phyloP scores from a whole-genome alignment of 2,797 vertebrate genomes.

The Myotis findleyi region DNA sequence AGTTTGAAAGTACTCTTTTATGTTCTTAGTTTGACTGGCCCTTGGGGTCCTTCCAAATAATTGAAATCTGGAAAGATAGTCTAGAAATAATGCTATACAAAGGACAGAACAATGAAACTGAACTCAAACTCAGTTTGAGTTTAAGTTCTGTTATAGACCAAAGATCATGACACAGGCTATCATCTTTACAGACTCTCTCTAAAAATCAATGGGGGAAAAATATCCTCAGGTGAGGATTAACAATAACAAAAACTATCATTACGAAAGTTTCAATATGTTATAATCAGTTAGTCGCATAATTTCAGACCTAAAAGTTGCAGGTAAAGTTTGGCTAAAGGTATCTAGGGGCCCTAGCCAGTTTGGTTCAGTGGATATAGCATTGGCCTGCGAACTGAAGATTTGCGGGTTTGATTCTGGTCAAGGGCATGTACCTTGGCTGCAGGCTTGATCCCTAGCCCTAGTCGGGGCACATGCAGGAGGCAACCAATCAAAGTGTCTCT shows the following conservation, averaged over 20 bases:
- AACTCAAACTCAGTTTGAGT: neutral
- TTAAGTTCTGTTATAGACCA: neutral
- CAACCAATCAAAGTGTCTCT: too few species aligned
- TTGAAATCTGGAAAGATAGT: neutral
- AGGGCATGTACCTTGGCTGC: too few species aligned
- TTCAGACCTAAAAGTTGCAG: neutral
- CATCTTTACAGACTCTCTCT: neutral
- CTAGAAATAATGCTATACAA: conserved; percentile 40
- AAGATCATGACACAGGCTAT: neutral
- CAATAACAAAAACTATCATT: neutral
- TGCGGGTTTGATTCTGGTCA: too few species aligned
- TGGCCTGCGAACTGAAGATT: too few species aligned
- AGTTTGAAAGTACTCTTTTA: neutral
- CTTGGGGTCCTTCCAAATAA: neutral
- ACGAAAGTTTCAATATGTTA: neutral
- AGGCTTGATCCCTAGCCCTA: too few species aligned
- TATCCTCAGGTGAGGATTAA: too few species aligned
- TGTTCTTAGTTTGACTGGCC: neutral
- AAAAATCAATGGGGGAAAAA: too few species aligned
- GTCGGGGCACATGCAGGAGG: too few species aligned
- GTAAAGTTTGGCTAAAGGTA: conserved; percentile 23
- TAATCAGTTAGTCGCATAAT: neutral
- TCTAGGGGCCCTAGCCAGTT: neutral
- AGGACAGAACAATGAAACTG: neutral
- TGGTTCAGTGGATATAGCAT: too few species aligned